Base-by-base conservation (phyloP, 2,113 vertebrate species). In the Leuciscus idus region DNA sequence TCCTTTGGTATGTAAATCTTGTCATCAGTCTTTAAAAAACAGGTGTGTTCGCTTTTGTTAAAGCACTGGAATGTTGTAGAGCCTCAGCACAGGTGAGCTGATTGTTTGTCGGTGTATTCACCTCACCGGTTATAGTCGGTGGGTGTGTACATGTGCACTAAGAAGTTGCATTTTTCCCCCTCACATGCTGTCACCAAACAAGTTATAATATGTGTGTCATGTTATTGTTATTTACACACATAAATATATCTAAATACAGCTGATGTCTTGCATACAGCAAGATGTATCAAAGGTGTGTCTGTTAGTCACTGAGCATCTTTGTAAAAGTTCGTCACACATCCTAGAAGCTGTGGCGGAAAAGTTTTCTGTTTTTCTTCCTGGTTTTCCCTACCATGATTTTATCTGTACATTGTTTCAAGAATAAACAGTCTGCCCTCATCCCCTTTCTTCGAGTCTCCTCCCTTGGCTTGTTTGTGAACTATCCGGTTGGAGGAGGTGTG, bases 331-430 rank as follows among this genome's bases (percentile, higher is more conserved):
- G 73, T 66, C 55, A 4, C 79, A 84, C 72, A 59, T 74, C 77
- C 82, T 78, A 55, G 43, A 83, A 85, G 46, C 72, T 64, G 3
- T 30, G 26, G 73, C 15, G 28, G 75, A 79, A 72, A 85, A 26
- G 55, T 26, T 73, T 17, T 86, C 36, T 55, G 39, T 11, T 75
- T 50, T 81, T 74, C n/a, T 28, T 80, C 33, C 28, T 52, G 33
- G 46, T 39, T 86, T 72, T 83, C 61, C 61, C 81, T 46, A 75
- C 81, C 87, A 62, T 77, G 50, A 28, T 86, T 81, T 62, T 52
- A 68, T 73, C 74, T 52, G 39, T 62, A 83, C 55, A 88, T 86
- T 90, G 85, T 90, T 88, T 85, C 2, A 79, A 83, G 81, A 68
- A 68, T 85, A 87, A 88, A 87, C 86, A 78, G 50, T 84, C 78